Conservation (phyloP, 2,113 vertebrate species). For the Myrmecophaga tridactyla region DNA sequence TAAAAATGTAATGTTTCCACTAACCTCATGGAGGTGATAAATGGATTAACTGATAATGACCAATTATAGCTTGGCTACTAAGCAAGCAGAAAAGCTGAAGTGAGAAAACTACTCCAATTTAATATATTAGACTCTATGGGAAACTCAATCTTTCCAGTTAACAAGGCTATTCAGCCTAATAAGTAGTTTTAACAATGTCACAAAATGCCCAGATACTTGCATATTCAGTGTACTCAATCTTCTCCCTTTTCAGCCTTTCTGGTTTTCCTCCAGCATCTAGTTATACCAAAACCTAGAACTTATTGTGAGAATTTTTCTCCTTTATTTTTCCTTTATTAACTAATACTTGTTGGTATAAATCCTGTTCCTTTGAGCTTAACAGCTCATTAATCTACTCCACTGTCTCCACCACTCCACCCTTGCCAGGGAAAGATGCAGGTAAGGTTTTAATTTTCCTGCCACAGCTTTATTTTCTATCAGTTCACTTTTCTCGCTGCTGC, state of each 20-base stretch:
- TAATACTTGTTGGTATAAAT: background rate
- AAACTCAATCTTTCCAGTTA: background rate
- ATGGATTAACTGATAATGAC: background rate
- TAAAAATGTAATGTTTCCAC: background rate
- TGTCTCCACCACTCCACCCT: background rate
- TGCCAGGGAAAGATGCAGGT: background rate
- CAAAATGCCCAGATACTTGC: slow-evolving; percentile 30
- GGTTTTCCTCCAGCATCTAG: too few relatives aligned
- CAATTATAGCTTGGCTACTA: background rate
- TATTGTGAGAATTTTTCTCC: too few relatives aligned
- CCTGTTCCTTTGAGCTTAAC: background rate
- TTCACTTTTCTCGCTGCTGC: background rate
- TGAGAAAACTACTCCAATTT: background rate
- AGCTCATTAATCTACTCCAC: too few relatives aligned
- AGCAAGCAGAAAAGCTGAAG: background rate
- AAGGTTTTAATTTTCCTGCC: background rate
- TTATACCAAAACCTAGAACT: background rate
- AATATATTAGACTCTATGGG: background rate
- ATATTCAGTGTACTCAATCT: background rate
- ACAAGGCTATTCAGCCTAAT: background rate
- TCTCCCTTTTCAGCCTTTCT: background rate
- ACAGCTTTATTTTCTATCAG: background rate
- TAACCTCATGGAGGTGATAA: background rate
- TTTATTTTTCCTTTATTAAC: too few relatives aligned
- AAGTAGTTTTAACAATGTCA: slow-evolving; percentile 1